Evolutionary conservation across 1,140 invertebrate genomes (phyloP), one percentile per base, ranked within the genome.

Genomic region (Rhizoglyphus robini): DNA sequence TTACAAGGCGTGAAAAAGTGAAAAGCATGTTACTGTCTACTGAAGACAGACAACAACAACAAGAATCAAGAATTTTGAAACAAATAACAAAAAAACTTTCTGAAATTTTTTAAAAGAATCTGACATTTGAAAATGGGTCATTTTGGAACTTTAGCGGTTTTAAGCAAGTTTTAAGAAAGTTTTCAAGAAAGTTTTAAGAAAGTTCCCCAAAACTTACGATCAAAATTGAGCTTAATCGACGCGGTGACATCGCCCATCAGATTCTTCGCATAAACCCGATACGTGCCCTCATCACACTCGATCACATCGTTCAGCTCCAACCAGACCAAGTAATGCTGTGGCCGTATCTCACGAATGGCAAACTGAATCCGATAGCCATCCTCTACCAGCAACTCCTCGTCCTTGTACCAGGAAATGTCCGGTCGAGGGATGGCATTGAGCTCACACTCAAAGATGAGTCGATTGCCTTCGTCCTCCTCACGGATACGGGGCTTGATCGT

Each of bases 201-300:
- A n/a, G n/a, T n/a, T n/a, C n/a, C n/a, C n/a, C n/a, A n/a, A n/a
- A n/a, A n/a, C 90, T 92, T 80, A 96, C 91, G 90, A 77, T 90
- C 93, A 77, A 98, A 96, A 82, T 97, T 97, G 74, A 98, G 84
- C 77, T 96, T 97, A 77, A 98, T 96, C 72, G 92, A 96, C 69
- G 93, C 93, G 66, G 92, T 87, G 74, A 96, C 92, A 82, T 97
- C 93, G 74, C 94, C 94, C 81, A 90, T 88, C 78, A 89, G 91
- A 78, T 97, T 98, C 78, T 91, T 94, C 70, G 94, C 94, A 78
- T 91, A 91, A 73, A 97, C 92, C 79, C 94, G 94, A 81, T 98
- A 98, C 63, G 94, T 85, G 72, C 94, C 94, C 68, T 90, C 91
- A 77, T 98, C 94, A 27, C 84, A 86, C 82, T 96, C 91, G 76